Evolutionary conservation across 2,888 invertebrate genomes (phyloP).

Genomic region (Deroplatys truncata): DNA sequence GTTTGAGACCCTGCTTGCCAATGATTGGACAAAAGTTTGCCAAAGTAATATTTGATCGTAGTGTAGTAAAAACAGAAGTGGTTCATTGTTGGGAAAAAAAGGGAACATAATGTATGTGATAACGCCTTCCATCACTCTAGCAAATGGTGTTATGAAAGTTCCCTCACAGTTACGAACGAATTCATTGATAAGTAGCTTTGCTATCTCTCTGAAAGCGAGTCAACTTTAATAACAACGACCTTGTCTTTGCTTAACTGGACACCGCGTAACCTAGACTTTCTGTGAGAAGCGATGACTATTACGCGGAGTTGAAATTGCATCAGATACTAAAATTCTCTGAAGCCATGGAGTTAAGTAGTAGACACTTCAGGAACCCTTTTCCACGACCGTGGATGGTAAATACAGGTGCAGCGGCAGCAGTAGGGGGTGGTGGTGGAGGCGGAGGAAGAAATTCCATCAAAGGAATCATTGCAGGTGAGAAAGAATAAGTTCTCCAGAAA

Average conservation of each 20-base stretch:
- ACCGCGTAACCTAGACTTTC: neutral
- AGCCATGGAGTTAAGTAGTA: constrained; percentile 68
- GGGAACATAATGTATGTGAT: neutral
- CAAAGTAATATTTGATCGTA: neutral
- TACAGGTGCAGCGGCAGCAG: constrained; percentile 40
- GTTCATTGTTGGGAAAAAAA: neutral
- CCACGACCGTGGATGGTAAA: constrained; percentile 40
- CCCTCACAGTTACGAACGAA: neutral
- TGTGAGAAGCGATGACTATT: neutral
- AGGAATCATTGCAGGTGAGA: constrained; percentile 73
- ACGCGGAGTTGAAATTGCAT: constrained; percentile 40
- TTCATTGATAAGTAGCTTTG: neutral
- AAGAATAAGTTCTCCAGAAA: neutral
- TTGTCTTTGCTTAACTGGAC: neutral
- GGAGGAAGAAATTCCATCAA: constrained; percentile 59
- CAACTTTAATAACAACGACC: neutral
- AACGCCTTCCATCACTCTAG: neutral
- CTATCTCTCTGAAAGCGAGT: neutral
- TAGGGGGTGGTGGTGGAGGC: constrained; percentile 50
- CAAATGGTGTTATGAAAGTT: neutral
- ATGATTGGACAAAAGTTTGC: neutral
- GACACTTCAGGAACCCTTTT: constrained; percentile 40
- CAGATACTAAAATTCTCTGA: neutral
- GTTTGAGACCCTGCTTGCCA: neutral
- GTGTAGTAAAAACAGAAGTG: neutral